Percentiles rank a stretch among this genome's conserved stretches.
phyloP scores from a whole-genome alignment of 2,888 invertebrate genomes.

The Ceramica pisi region DNA sequence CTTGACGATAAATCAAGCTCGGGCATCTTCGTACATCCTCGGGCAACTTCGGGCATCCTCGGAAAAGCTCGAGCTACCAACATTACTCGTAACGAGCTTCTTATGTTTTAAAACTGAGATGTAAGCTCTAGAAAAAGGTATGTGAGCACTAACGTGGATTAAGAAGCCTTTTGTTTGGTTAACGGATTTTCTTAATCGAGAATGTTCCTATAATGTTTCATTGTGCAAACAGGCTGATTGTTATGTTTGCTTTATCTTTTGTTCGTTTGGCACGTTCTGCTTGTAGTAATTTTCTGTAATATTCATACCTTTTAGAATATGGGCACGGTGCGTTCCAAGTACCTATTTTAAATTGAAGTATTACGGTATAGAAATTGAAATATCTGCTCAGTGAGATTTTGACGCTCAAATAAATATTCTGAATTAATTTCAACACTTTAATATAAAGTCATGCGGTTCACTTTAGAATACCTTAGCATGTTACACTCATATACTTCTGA shows the following conservation, averaged over 20 bases:
- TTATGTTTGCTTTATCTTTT: slow-evolving; percentile 32
- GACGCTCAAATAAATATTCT: too few species aligned
- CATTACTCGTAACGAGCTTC: slow-evolving; percentile 80
- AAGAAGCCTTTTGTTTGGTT: slow-evolving; percentile 37
- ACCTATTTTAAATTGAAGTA: too few species aligned
- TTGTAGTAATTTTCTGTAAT: slow-evolving; percentile 14
- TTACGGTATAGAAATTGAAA: too few species aligned
- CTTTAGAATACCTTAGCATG: background rate
- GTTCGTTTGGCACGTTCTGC: slow-evolving; percentile 23
- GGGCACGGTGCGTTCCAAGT: too few species aligned
- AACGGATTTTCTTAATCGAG: slow-evolving; percentile 31
- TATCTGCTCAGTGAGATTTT: too few species aligned
- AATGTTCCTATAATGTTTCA: slow-evolving; percentile 23
- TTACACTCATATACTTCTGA: background rate
- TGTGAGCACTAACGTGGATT: slow-evolving; percentile 15
- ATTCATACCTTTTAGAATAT: background rate
- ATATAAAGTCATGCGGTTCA: background rate
- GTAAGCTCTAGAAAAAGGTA: slow-evolving; percentile 42
- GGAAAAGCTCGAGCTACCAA: slow-evolving; percentile 64
- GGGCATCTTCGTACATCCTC: slow-evolving; percentile 38
- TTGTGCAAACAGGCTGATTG: slow-evolving; percentile 17
- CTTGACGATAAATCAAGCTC: slow-evolving; percentile 80
- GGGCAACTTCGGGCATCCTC: slow-evolving; percentile 65
- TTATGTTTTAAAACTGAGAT: slow-evolving; percentile 60
- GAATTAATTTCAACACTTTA: too few species aligned